phyloP scores from a whole-genome alignment of 1,140 invertebrate genomes.

The Drosophila sp. region DNA sequence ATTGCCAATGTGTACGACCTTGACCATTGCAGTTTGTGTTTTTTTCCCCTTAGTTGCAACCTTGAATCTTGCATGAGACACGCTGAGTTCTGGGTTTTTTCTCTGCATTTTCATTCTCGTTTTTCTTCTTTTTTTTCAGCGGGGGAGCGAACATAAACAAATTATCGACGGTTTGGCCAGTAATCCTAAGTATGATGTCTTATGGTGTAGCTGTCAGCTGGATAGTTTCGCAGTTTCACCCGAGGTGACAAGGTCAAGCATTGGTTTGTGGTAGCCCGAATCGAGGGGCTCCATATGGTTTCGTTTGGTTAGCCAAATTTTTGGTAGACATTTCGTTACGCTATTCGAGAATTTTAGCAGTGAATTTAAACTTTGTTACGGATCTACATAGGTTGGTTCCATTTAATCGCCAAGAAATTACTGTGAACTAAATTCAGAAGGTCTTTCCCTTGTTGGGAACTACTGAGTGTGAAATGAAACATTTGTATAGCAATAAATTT shows the following conservation, averaged over 20 bases:
- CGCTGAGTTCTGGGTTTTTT: slow-evolving; percentile 19
- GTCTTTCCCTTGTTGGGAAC: too few species aligned
- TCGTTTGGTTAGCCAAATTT: slow-evolving; percentile 20
- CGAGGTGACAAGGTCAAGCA: slow-evolving; percentile 65
- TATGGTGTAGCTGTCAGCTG: slow-evolving; percentile 56
- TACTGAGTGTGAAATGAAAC: too few species aligned
- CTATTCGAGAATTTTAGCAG: neutral
- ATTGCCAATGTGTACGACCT: slow-evolving; percentile 71
- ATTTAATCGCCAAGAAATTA: neutral
- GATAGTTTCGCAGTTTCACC: slow-evolving; percentile 28
- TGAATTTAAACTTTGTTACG: neutral
- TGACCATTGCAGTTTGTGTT: slow-evolving; percentile 33
- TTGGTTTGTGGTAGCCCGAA: slow-evolving; percentile 10
- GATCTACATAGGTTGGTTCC: neutral
- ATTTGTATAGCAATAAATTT: too few species aligned
- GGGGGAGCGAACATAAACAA: slow-evolving; percentile 64
- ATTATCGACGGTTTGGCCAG: slow-evolving; percentile 68
- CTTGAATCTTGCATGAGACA: slow-evolving; percentile 43
- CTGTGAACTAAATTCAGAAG: too few species aligned
- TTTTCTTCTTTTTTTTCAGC: slow-evolving; percentile 13
- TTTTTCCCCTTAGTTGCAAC: slow-evolving; percentile 27
- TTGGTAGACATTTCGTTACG: slow-evolving; percentile 23
- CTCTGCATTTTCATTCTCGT: slow-evolving; percentile 9
- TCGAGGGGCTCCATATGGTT: neutral
- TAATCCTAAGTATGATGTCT: slow-evolving; percentile 48